Evolutionary conservation across 2,113 vertebrate genomes (phyloP), one percentile per base, ranked within the genome.

Genomic region (Dicerorhinus sumatrensis): DNA sequence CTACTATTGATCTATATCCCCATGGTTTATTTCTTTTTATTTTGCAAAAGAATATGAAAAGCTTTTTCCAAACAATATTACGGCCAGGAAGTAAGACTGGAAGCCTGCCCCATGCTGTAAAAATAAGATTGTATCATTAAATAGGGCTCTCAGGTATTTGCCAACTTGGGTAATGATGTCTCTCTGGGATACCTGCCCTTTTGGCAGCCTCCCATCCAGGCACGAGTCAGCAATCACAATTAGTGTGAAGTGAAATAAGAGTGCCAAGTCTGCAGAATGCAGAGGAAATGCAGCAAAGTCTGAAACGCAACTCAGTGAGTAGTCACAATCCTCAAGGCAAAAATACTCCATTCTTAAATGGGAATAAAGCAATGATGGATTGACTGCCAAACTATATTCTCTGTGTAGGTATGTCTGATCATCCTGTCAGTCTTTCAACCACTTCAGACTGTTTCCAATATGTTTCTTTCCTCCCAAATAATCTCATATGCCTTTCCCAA

Each of bases 121-220:
- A 96, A 96, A 84, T 95, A 93, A 97, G 96, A 98, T 77, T 93
- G 93, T 96, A 95, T 97, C 97, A 96, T 97, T 96, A 97, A 96
- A 87, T 87, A 9, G 36, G 95, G 70, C 86, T 96, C 97, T 96
- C 96, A 96, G 95, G 90, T 97, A 97, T 97, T 97, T 96, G 89
- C 96, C 97, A 98, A 94, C 93, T 86, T 96, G 96, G 89, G 96
- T 97, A 97, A 98, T 96, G 96, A 97, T 97, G 98, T 97, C 96
- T 98, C 97, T 77, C 96, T 94, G 93, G 97, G 97, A 96, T 87
- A 90, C 54, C 96, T 97, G 97, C 91, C 96, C 96, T 96, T 97
- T 94, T 98, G 97, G 97, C 96, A 94, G 96, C 80, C 85, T 96
- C 89, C 82, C 89, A 97, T 76, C 73, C 85, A 91, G 51, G 95